These are phyloP conservation scores for Hyaena hyaena DNA, from an alignment of 2,113 vertebrate species.

Conservation along the genomic window DNA sequence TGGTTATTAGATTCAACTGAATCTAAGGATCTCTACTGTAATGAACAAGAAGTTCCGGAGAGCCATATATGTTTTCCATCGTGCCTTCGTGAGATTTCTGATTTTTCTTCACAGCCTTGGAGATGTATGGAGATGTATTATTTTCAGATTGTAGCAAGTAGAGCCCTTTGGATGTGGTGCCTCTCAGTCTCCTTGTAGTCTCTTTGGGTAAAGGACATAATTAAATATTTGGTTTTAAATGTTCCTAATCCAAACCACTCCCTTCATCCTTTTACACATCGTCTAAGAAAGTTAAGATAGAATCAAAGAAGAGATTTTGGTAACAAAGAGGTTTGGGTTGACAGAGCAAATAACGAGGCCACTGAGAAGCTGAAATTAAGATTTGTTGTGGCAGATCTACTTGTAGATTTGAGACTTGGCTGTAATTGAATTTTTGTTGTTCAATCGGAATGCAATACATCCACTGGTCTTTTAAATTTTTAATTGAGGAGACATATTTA, in stretches of 20 bases:
- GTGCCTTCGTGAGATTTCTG: background rate
- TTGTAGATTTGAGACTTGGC: slow-evolving; percentile 48
- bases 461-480: slow-evolving; percentile 64
- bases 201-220: background rate
- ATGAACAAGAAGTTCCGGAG: background rate
- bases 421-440: slow-evolving; percentile 72
- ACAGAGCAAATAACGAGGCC: background rate
- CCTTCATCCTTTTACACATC: background rate
- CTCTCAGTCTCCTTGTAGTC: background rate
- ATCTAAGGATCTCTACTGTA: background rate
- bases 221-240: slow-evolving; percentile 6
- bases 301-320: slow-evolving; percentile 40
- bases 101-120: background rate
- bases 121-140: background rate
- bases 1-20: background rate
- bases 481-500: slow-evolving; percentile 68
- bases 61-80: background rate
- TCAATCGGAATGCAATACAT: slow-evolving; percentile 53
- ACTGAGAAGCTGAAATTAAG: slow-evolving; percentile 37
- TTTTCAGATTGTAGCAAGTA: background rate
- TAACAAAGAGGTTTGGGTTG: background rate
- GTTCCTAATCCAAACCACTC: background rate
- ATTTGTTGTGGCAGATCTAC: slow-evolving; percentile 52
- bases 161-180: background rate
- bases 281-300: background rate